Conservation (phyloP, 2,797 vertebrate genomes). For the Geotrypetes seraphini region DNA sequence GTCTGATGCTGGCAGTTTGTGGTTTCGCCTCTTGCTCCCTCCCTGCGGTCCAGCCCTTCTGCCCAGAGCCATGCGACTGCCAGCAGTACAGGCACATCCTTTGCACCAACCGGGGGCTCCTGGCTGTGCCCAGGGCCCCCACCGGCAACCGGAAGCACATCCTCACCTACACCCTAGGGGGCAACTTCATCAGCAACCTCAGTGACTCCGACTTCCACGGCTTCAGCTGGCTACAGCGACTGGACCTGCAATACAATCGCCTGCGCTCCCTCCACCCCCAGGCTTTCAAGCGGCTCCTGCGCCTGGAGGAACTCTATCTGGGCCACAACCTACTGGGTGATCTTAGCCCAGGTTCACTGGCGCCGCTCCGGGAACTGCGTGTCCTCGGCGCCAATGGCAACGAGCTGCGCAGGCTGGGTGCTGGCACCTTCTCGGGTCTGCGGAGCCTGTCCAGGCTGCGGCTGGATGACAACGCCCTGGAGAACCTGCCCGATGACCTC, state of each 20-base stretch:
- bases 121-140: slow-evolving; percentile 60
- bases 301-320: slow-evolving; percentile 82
- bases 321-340: slow-evolving; percentile 78
- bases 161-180: slow-evolving; percentile 75
- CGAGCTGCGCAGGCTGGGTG: slow-evolving; percentile 58
- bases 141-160: slow-evolving; percentile 44
- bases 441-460: slow-evolving; percentile 74
- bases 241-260: slow-evolving; percentile 88
- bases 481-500: slow-evolving; percentile 66
- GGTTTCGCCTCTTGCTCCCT: slow-evolving; percentile 28
- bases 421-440: slow-evolving; percentile 64
- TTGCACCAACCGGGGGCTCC: slow-evolving; percentile 85
- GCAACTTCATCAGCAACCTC: slow-evolving; percentile 85
- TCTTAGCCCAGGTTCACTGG: slow-evolving; percentile 63
- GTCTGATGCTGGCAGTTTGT: slow-evolving; percentile 42
- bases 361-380: slow-evolving; percentile 67
- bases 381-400: slow-evolving; percentile 83
- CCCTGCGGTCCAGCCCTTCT: slow-evolving; percentile 38
- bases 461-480: slow-evolving; percentile 76
- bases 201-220: slow-evolving; percentile 72
- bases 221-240: slow-evolving; percentile 64
- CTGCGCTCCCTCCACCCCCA: slow-evolving; percentile 73
- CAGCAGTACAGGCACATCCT: slow-evolving; percentile 76
- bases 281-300: slow-evolving; percentile 73
- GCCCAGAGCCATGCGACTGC: slow-evolving; percentile 86